These are phyloP conservation scores for Pelobates fuscus DNA, from an alignment of 2,113 vertebrate species.

Conservation along the genomic window DNA sequence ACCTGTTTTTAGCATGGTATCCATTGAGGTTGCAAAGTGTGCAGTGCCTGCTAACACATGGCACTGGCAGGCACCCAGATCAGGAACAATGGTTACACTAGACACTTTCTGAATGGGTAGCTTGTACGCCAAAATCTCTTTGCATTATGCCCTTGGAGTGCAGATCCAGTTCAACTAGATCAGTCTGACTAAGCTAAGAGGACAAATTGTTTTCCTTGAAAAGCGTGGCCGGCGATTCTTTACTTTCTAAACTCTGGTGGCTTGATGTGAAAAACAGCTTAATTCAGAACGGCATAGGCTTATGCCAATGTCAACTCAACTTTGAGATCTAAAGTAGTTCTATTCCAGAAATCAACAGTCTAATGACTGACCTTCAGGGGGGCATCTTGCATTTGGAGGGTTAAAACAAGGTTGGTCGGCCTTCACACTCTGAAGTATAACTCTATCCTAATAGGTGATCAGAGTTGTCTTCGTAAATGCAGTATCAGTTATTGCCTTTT, in stretches of 20 bases:
- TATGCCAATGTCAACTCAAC: too few relatives aligned
- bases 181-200: conserved; percentile 19
- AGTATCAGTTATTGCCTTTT: too few relatives aligned
- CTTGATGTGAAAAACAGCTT: neutral
- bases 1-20: neutral
- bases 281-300: neutral
- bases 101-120: conserved; percentile 31
- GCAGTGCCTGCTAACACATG: conserved; percentile 23
- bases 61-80: conserved; percentile 41
- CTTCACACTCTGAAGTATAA: too few relatives aligned
- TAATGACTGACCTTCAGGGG: too few relatives aligned
- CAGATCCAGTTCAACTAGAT: conserved; percentile 37
- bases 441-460: too few relatives aligned
- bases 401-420: too few relatives aligned
- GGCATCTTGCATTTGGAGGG: too few relatives aligned
- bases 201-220: conserved; percentile 35
- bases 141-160: conserved; percentile 29
- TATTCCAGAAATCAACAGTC: too few relatives aligned
- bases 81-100: conserved; percentile 33
- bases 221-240: conserved; percentile 30
- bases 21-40: neutral
- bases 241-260: conserved; percentile 18
- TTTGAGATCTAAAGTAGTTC: too few relatives aligned
- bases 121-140: conserved; percentile 32
- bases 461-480: too few relatives aligned